Evolutionary conservation across 1,140 invertebrate species (phyloP).

Genomic region (Plectus sambesii): DNA sequence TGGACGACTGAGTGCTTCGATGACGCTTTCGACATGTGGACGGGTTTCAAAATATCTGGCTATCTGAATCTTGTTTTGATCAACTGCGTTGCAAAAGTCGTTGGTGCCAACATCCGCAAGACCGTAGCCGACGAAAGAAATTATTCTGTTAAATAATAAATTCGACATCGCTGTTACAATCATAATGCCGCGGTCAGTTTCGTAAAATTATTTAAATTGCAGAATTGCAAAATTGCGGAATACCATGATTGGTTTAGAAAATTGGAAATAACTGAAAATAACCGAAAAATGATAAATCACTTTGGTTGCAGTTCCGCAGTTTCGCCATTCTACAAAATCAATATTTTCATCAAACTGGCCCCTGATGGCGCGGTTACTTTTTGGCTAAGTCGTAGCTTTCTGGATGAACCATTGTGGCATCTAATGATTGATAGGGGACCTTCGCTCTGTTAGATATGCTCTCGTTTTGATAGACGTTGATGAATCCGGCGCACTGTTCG

Average conservation of each 20-base stretch:
- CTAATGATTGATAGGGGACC: conserved; percentile 57
- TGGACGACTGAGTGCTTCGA: too few relatives aligned
- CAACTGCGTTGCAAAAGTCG: too few relatives aligned
- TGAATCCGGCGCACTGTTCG: conserved; percentile 77
- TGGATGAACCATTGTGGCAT: conserved; percentile 76
- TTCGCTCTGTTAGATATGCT: conserved; percentile 30
- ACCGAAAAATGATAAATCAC: conserved; percentile 47
- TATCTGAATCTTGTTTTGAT: too few relatives aligned
- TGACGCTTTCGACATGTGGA: too few relatives aligned
- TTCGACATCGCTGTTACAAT: too few relatives aligned
- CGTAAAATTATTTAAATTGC: too few relatives aligned
- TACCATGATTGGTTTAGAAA: neutral
- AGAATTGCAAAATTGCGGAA: conserved; percentile 1
- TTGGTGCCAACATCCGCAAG: too few relatives aligned
- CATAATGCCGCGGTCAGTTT: too few relatives aligned
- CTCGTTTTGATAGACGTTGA: conserved; percentile 54
- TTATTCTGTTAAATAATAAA: too few relatives aligned
- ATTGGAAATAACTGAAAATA: neutral
- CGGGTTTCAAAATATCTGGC: too few relatives aligned
- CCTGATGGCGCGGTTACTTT: conserved; percentile 47
- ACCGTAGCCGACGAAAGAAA: too few relatives aligned
- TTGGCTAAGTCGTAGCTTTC: conserved; percentile 68
- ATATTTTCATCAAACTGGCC: neutral
- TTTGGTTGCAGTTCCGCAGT: conserved; percentile 48
- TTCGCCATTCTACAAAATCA: conserved; percentile 37